A percentile compares a stretch with the other conserved stretches of the same genome.
phyloP scores from a whole-genome alignment of 2,113 vertebrate species.

The Chloropsis hardwickii region DNA sequence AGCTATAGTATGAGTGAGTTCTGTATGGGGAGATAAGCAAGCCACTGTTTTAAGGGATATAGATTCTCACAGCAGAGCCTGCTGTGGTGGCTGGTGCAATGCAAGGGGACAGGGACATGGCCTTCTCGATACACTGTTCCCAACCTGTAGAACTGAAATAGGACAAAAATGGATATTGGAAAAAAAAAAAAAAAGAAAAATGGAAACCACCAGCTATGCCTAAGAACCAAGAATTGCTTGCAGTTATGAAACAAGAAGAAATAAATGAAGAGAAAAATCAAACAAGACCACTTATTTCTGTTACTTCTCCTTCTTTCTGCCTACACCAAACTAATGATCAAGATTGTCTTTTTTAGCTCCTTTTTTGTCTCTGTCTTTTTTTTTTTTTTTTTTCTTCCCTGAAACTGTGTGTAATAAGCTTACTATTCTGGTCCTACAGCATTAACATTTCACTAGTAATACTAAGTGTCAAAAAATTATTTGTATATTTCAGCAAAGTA shows the following conservation, averaged over 20 bases:
- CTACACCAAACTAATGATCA: not conserved
- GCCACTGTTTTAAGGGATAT: not conserved
- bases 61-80: not conserved
- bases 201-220: not conserved
- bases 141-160: not conserved
- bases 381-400: not conserved
- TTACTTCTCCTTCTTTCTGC: not conserved
- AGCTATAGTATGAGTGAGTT: not conserved
- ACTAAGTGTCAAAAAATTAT: not conserved
- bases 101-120: accelerated
- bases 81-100: not conserved
- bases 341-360: not conserved
- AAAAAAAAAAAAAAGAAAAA: not conserved
- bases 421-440: not conserved
- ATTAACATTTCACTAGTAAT: not conserved
- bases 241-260: not conserved
- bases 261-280: not conserved
- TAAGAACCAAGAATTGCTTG: not conserved
- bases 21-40: not conserved
- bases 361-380: not conserved
- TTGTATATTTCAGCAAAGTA: not conserved
- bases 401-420: not conserved
- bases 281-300: not conserved
- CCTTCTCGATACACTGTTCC: not conserved
- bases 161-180: not conserved